Conservation (phyloP, 2,113 vertebrate genomes). For the Neolamprologus falcicula region DNA sequence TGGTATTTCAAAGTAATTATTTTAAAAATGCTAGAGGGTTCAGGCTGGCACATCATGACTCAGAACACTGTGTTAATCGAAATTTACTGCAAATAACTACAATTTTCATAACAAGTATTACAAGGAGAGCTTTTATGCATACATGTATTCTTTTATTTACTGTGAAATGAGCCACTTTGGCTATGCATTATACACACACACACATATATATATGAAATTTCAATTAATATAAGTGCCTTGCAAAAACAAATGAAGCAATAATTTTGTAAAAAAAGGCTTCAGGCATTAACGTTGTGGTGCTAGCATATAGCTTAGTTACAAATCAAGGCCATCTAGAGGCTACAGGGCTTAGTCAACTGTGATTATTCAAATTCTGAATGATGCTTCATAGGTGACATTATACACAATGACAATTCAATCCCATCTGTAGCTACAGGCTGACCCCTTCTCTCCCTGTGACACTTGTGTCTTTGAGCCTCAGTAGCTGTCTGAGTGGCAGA, state of each 20-base stretch:
- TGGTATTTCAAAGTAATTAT: slow-evolving; percentile 27
- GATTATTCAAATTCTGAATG: slow-evolving; percentile 68
- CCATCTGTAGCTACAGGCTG: slow-evolving; percentile 51
- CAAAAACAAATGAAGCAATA: not conserved
- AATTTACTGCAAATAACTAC: not conserved
- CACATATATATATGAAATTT: accelerated
- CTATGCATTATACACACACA: not conserved
- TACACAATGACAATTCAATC: slow-evolving; percentile 65
- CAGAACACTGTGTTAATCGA: not conserved
- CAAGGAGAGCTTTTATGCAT: not conserved
- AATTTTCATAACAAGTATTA: not conserved
- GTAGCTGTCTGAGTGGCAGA: slow-evolving; percentile 33
- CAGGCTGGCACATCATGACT: slow-evolving; percentile 2
- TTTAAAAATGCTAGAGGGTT: slow-evolving; percentile 1
- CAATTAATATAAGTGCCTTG: not conserved
- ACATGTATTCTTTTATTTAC: not conserved
- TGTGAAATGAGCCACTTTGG: not conserved
- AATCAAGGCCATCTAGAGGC: slow-evolving; percentile 39
- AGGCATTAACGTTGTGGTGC: not conserved
- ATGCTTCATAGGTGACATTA: slow-evolving; percentile 62
- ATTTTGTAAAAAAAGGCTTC: slow-evolving; percentile 7
- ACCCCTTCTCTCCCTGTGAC: slow-evolving; percentile 16
- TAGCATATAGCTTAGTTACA: not conserved
- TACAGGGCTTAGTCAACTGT: slow-evolving; percentile 51
- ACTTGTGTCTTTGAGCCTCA: slow-evolving; percentile 43